Evolutionary conservation across 2,797 vertebrate genomes (phyloP).

Genomic region (Arremon brunneinucha): DNA sequence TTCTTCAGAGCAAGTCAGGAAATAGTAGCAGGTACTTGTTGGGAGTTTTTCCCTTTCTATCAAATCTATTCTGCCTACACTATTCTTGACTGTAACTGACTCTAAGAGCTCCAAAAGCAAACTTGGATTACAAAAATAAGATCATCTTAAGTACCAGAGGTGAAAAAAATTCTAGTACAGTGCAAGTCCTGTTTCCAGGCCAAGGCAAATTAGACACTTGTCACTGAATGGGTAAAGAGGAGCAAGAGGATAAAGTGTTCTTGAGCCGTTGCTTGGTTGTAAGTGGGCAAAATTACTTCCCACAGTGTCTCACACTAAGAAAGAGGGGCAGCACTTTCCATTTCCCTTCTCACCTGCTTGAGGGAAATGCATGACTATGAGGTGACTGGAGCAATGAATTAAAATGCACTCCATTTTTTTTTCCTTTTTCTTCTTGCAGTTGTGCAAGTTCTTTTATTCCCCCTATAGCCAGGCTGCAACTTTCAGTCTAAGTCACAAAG

Average conservation of each 20-base stretch:
- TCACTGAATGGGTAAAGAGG: background rate
- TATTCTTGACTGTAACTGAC: background rate
- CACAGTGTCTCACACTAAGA: background rate
- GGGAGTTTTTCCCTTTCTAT: background rate
- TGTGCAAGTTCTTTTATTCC: background rate
- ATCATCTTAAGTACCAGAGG: background rate
- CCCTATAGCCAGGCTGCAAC: background rate
- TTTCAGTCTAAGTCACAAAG: background rate
- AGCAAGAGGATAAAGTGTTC: background rate
- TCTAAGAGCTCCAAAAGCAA: background rate
- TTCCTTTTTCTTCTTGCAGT: background rate
- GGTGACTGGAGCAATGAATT: background rate
- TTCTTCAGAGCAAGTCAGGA: background rate
- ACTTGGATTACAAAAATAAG: background rate
- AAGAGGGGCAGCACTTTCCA: background rate
- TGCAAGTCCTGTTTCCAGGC: background rate
- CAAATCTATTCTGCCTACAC: background rate
- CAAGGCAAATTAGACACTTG: background rate
- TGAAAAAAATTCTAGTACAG: background rate
- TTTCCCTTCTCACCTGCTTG: rapidly evolving
- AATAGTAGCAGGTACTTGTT: background rate
- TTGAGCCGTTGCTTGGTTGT: background rate
- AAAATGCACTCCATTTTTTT: background rate
- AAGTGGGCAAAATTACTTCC: background rate
- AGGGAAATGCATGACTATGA: background rate